phyloP scores from a whole-genome alignment of 2,888 invertebrate species.

The Cephus nigrinus region DNA sequence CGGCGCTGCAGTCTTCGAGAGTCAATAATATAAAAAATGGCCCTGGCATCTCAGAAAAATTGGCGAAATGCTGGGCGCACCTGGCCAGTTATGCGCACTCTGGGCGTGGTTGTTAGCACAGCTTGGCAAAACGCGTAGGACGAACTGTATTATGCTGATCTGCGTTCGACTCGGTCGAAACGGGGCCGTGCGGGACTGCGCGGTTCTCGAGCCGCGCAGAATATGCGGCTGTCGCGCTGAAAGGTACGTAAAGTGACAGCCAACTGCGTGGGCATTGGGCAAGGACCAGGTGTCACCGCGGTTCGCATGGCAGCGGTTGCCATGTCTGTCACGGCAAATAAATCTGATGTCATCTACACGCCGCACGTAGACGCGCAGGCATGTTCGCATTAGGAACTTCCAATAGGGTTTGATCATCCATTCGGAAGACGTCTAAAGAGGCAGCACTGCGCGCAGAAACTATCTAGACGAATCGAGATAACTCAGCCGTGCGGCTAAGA shows the following conservation, averaged over 20 bases:
- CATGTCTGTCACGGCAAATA: neutral
- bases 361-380: no score
- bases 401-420: no score
- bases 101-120: conserved; percentile 47
- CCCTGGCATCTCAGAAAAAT: conserved; percentile 30
- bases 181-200: neutral
- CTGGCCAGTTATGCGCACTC: conserved; percentile 47
- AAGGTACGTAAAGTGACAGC: conserved; percentile 49
- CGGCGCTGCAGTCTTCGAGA: no score
- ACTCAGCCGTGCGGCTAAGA: no score
- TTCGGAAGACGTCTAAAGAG: no score
- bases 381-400: no score
- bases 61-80: conserved; percentile 48
- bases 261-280: conserved; percentile 32
- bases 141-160: conserved; percentile 52
- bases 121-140: conserved; percentile 50
- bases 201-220: conserved; percentile 38
- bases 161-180: conserved; percentile 29
- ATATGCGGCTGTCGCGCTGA: conserved; percentile 39
- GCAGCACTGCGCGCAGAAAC: no score
- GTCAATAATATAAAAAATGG: no score
- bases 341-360: no score
- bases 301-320: neutral
- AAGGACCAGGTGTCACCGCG: conserved; percentile 28
- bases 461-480: no score